phyloP scores from a whole-genome alignment of 2,113 vertebrate species.

The Crotophaga sulcirostris region DNA sequence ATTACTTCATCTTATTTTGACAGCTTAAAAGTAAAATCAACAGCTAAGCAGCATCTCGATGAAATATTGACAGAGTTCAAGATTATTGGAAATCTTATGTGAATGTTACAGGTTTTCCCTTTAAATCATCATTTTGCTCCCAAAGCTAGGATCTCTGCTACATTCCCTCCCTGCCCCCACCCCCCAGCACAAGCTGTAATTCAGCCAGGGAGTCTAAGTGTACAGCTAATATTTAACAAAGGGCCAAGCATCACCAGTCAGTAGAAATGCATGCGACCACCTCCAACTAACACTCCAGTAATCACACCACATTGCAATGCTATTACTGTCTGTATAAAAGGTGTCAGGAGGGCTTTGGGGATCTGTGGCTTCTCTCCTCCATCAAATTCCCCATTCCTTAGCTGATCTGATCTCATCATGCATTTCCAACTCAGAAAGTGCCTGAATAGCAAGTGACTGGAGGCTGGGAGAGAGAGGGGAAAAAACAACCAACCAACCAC shows the following conservation, averaged over 20 bases:
- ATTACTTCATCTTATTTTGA: neutral
- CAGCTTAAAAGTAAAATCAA: neutral
- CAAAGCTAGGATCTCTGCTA: neutral
- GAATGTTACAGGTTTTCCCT: neutral
- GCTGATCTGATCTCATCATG: neutral
- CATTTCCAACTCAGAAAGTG: neutral
- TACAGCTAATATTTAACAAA: slow-evolving; percentile 64
- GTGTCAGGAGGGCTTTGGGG: neutral
- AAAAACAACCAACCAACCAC: neutral
- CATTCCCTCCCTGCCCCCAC: neutral
- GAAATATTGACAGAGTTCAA: neutral
- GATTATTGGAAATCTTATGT: neutral
- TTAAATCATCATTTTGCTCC: neutral
- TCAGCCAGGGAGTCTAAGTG: neutral
- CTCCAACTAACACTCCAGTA: neutral
- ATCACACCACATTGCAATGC: neutral
- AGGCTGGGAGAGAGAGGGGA: neutral
- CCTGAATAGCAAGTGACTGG: neutral
- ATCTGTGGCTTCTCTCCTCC: neutral
- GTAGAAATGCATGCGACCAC: neutral
- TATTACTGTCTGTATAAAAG: neutral
- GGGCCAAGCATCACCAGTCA: slow-evolving; percentile 13
- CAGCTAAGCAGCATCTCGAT: neutral
- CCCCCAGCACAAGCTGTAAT: neutral
- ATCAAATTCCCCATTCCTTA: neutral